Percentiles rank a stretch among this genome's conserved stretches.
Evolutionary conservation across 2,113 vertebrate species (phyloP).

Genomic region (Vireo altiloquus): DNA sequence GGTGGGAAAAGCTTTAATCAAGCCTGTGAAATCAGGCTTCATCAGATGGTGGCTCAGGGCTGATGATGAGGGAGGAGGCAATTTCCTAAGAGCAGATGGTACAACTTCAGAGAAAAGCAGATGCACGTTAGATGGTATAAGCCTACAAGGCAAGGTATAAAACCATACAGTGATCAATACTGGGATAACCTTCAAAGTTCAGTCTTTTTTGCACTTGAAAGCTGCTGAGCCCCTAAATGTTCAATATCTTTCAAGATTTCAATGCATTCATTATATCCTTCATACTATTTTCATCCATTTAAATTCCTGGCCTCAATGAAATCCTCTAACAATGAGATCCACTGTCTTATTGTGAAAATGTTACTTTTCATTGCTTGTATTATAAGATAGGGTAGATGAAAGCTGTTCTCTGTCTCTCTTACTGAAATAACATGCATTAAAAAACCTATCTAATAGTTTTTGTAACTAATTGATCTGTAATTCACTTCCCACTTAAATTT

Average conservation of each 20-base stretch:
- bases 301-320: not conserved
- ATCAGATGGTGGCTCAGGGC: not conserved
- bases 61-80: not conserved
- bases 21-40: not conserved
- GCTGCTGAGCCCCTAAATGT: not conserved
- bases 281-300: not conserved
- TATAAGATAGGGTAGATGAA: not conserved
- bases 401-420: not conserved
- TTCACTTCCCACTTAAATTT: not conserved
- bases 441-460: not conserved
- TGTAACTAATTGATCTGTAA: not conserved
- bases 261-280: not conserved
- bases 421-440: not conserved
- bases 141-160: not conserved
- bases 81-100: not conserved
- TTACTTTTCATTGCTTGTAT: not conserved
- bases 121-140: not conserved
- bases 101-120: not conserved
- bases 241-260: not conserved
- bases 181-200: not conserved
- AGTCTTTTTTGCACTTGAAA: not conserved
- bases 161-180: not conserved
- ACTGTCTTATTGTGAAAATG: not conserved
- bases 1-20: not conserved
- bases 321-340: not conserved